Conservation (phyloP, 1,140 invertebrate genomes). For the Solen grandis region DNA sequence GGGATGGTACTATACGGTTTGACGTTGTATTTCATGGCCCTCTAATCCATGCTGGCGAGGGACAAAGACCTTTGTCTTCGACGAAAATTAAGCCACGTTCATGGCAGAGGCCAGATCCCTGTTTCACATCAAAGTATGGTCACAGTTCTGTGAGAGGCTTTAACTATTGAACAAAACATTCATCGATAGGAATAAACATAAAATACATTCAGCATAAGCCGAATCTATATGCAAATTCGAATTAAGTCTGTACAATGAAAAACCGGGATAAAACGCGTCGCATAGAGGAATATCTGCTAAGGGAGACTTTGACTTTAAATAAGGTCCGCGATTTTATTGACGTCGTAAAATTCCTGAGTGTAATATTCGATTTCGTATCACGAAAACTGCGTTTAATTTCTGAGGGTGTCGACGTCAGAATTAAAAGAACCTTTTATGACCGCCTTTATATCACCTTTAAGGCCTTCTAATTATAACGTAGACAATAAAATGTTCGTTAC, state of each 20-base stretch:
- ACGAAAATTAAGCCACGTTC: not conserved
- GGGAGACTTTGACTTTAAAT: slow-evolving; percentile 23
- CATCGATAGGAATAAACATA: slow-evolving; percentile 21
- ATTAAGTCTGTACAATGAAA: slow-evolving; percentile 53
- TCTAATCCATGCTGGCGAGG: too few relatives aligned
- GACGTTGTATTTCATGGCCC: too few relatives aligned
- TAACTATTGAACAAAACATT: slow-evolving; percentile 43
- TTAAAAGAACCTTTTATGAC: slow-evolving; percentile 56
- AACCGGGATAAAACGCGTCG: not conserved
- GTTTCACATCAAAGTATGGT: slow-evolving; percentile 29
- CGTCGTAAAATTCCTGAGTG: slow-evolving; percentile 56
- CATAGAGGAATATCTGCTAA: not conserved
- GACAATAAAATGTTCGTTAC: slow-evolving; percentile 58
- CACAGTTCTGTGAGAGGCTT: slow-evolving; percentile 16
- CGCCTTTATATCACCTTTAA: slow-evolving; percentile 53
- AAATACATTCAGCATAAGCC: slow-evolving; percentile 37
- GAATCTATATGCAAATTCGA: slow-evolving; percentile 59
- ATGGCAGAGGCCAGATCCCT: not conserved
- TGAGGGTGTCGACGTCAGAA: slow-evolving; percentile 52
- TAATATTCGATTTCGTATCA: slow-evolving; percentile 57
- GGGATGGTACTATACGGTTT: too few relatives aligned
- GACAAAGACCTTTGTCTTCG: not conserved
- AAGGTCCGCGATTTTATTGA: slow-evolving; percentile 53
- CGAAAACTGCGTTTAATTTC: slow-evolving; percentile 54
- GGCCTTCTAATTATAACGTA: slow-evolving; percentile 56